These are phyloP conservation scores for Drosophila multiciliata DNA, from an alignment of 2,888 invertebrate species.

Conservation along the genomic window DNA sequence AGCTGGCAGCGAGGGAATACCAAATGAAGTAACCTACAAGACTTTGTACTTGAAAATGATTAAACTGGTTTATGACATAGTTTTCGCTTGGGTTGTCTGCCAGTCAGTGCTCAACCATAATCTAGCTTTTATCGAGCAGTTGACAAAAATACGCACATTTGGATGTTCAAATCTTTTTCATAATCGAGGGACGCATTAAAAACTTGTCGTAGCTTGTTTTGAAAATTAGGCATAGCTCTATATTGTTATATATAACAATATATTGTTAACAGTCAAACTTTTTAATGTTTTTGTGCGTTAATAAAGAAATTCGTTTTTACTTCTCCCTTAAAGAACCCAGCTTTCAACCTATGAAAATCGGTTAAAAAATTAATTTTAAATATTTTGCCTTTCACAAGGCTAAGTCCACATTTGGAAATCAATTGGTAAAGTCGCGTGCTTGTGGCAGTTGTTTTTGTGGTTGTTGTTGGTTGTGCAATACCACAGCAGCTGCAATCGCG, in stretches of 20 bases:
- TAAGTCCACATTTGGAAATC: constrained; percentile 13
- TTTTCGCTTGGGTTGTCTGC: constrained; percentile 34
- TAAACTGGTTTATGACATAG: constrained; percentile 69
- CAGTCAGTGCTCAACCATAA: constrained; percentile 47
- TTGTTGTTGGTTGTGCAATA: constrained; percentile 20
- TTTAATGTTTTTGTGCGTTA: background rate
- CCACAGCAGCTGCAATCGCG: constrained; percentile 26
- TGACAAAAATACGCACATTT: constrained; percentile 17
- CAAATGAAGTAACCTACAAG: constrained; percentile 45
- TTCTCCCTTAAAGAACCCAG: background rate
- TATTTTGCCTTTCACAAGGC: background rate
- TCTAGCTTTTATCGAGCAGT: constrained; percentile 64
- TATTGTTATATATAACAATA: background rate
- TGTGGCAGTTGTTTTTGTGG: constrained; percentile 12
- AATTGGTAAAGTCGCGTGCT: constrained; percentile 39
- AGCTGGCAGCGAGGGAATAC: constrained; percentile 13
- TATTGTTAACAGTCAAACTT: background rate
- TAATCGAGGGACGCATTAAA: background rate
- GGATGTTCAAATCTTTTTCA: constrained; percentile 15
- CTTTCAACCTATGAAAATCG: background rate
- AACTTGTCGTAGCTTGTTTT: background rate
- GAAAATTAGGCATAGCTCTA: background rate
- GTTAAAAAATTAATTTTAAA: background rate
- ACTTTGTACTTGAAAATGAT: constrained; percentile 56
- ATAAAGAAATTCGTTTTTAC: background rate